These are phyloP conservation scores for Aethina tumida DNA, from an alignment of 1,140 invertebrate genomes.

Conservation along the genomic window DNA sequence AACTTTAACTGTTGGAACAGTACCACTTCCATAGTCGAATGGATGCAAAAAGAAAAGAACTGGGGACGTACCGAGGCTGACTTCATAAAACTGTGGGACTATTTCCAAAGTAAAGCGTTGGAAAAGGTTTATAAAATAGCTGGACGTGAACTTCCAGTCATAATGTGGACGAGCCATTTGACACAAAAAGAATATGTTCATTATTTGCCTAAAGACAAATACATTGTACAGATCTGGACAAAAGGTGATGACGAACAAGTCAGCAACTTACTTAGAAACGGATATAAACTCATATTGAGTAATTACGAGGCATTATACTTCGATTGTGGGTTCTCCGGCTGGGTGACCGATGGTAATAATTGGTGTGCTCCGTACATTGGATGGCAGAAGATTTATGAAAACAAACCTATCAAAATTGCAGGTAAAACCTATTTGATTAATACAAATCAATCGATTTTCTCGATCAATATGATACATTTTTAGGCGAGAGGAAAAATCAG, in stretches of 20 bases:
- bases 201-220: conserved; percentile 53
- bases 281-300: conserved; percentile 66
- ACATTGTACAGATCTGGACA: conserved; percentile 80
- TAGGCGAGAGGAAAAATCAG: conserved; percentile 20
- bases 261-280: conserved; percentile 52
- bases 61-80: conserved; percentile 48
- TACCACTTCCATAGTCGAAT: conserved; percentile 51
- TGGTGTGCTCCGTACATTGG: conserved; percentile 84
- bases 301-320: conserved; percentile 79
- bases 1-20: conserved; percentile 66
- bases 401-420: conserved; percentile 53
- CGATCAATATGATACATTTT: conserved; percentile 1
- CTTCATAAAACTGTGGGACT: conserved; percentile 65
- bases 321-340: conserved; percentile 66
- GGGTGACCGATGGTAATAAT: conserved; percentile 58
- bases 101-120: conserved; percentile 60
- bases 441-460: neutral
- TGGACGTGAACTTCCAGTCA: conserved; percentile 48
- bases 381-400: conserved; percentile 78
- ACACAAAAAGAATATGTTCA: conserved; percentile 55
- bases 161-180: conserved; percentile 76
- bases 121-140: conserved; percentile 43
- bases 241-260: conserved; percentile 50
- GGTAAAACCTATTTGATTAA: conserved; percentile 21
- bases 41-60: conserved; percentile 53